Base-by-base conservation (phyloP, 2,888 invertebrate genomes). In the Eurois occulta region DNA sequence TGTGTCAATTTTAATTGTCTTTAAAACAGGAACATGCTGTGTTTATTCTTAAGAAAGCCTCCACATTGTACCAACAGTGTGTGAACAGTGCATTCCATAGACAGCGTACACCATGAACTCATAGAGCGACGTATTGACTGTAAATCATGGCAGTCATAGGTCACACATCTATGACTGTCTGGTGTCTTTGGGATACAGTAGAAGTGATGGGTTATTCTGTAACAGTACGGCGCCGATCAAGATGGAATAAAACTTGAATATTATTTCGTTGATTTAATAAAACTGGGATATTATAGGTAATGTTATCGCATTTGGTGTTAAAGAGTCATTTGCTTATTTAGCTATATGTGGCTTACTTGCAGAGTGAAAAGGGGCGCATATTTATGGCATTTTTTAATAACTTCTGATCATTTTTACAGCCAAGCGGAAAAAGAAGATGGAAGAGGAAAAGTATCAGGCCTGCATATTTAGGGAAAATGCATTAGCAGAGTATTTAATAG, bases 81-180 rank as follows among this genome's bases (percentile, higher is more conserved):
- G 55, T 83, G 38, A 75, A 77, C 77, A 75, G 77, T 73, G 80
- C 91, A 92, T 93, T 91, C 93, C 89, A 68, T 75, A 89, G 77
- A 74, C 80, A 67, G 24, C 62, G 62, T 72, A 72, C 77, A 73
- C 75, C 76, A 64, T 78, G 58, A 80, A 88, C 48, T 62, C 75
- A 79, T 52, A 79, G 75, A 79, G 87, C 87, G 86, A 89, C 89
- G 90, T 93, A 95, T 94, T 92, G 93, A 87, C 90, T 88, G 91
- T 95, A 92, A 93, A 94, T 95, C 93, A 94, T 87, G 83, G 81
- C 91, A 90, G 93, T 89, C 94, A 94, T 91, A 94, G 95, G 95
- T 95, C 95, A 95, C 92, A 91, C 87, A 84, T 88, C 84, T 87
- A 87, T 90, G 81, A 81, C 78, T 35, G 69, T 87, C 89, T 85